Evolutionary conservation across 2,113 vertebrate species (phyloP).

Genomic region (Anhinga anhinga): DNA sequence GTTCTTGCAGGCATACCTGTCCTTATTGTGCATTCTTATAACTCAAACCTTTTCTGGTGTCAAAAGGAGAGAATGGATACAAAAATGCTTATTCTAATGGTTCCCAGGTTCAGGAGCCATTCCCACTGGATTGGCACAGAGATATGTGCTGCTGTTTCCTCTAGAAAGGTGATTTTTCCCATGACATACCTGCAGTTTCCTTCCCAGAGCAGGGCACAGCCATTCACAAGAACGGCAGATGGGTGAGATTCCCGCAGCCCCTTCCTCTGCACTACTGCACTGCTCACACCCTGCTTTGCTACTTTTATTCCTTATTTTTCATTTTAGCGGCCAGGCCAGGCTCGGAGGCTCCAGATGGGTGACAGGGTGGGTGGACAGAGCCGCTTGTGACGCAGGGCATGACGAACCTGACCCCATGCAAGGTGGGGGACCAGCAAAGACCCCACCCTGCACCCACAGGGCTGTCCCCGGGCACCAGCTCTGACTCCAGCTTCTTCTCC

Average conservation of each 20-base stretch:
- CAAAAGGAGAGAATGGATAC: not conserved
- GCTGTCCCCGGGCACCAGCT: not conserved
- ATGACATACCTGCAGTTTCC: not conserved
- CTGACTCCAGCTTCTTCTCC: not conserved
- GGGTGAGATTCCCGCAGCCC: fast-evolving
- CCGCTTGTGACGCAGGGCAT: fast-evolving
- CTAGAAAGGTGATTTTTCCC: not conserved
- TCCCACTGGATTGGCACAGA: not conserved
- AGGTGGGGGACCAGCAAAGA: not conserved
- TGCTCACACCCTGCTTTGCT: not conserved
- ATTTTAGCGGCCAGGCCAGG: not conserved
- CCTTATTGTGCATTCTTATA: not conserved
- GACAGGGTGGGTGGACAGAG: not conserved
- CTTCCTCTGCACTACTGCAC: not conserved
- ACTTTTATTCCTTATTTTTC: not conserved
- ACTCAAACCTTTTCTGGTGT: not conserved
- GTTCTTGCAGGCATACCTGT: not conserved
- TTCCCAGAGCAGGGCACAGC: not conserved
- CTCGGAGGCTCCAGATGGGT: not conserved
- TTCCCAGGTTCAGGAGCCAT: not conserved
- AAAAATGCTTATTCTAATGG: not conserved
- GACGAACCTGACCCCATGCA: not conserved
- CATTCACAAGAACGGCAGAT: fast-evolving
- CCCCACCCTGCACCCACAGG: not conserved
- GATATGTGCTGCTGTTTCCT: not conserved